phyloP scores from a whole-genome alignment of 64 coral and sea anemone genomes.

The Porites lutea region DNA sequence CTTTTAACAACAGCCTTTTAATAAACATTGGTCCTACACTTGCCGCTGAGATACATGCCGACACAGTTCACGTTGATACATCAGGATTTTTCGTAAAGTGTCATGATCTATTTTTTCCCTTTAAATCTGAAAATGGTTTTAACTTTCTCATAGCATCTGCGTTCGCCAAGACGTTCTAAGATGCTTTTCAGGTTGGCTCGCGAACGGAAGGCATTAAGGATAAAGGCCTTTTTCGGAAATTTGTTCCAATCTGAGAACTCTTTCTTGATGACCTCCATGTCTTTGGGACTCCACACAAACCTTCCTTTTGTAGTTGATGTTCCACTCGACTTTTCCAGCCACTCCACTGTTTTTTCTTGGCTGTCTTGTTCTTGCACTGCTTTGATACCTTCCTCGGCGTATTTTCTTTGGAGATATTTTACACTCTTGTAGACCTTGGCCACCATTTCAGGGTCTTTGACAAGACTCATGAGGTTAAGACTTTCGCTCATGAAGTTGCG shows the following conservation, averaged over 20 bases:
- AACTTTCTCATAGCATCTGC: neutral
- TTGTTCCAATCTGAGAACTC: neutral
- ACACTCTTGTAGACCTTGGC: too few species aligned
- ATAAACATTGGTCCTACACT: neutral
- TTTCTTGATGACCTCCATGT: neutral
- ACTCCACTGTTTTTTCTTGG: too few species aligned
- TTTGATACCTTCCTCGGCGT: too few species aligned
- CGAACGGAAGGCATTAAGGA: slow-evolving; percentile 3
- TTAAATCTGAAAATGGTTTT: neutral
- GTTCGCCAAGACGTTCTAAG: slow-evolving; percentile 4
- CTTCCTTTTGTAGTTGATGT: slow-evolving; percentile 5
- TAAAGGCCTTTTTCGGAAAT: neutral
- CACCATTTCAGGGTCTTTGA: too few species aligned
- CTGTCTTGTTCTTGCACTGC: too few species aligned
- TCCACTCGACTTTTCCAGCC: neutral
- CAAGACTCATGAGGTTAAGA: too few species aligned
- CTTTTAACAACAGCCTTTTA: too few species aligned
- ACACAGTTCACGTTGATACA: neutral
- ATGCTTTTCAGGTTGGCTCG: slow-evolving; percentile 11
- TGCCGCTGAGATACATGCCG: neutral
- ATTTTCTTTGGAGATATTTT: too few species aligned
- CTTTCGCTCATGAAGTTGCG: too few species aligned
- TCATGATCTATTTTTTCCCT: neutral
- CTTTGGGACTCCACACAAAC: neutral
- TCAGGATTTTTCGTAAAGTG: neutral